Evolutionary conservation across 2,113 vertebrate genomes (phyloP).

Genomic region (Saccopteryx leptura): DNA sequence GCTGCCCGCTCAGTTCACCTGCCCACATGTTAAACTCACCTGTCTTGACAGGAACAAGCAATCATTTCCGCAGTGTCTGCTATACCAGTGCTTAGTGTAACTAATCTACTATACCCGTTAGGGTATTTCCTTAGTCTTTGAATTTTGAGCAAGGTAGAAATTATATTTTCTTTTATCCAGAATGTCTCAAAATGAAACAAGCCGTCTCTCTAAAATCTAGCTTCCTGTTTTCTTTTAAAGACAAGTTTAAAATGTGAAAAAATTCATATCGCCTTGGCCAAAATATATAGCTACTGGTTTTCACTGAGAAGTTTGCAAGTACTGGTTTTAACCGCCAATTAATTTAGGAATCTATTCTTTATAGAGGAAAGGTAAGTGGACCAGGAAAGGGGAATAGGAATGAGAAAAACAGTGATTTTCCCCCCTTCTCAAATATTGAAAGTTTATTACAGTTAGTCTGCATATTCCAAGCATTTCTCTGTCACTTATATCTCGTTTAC

Average conservation of each 20-base stretch:
- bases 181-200: conserved; percentile 9
- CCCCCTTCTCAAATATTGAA: neutral
- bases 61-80: neutral
- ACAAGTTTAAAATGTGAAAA: neutral
- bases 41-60: neutral
- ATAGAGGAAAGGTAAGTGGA: neutral
- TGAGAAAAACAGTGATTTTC: neutral
- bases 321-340: neutral
- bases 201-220: neutral
- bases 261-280: neutral
- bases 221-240: conserved; percentile 1
- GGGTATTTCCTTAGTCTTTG: neutral
- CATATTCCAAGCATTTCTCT: neutral
- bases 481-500: neutral
- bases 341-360: conserved; percentile 36
- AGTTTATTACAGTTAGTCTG: neutral
- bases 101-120: neutral
- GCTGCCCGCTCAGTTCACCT: neutral
- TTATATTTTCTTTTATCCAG: conserved; percentile 37
- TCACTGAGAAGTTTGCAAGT: neutral
- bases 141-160: conserved; percentile 24
- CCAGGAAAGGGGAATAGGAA: neutral
- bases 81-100: neutral
- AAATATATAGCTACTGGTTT: neutral
- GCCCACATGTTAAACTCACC: neutral